Evolutionary conservation across 2,113 vertebrate species (phyloP).

Genomic region (Sigmodon hispidus): DNA sequence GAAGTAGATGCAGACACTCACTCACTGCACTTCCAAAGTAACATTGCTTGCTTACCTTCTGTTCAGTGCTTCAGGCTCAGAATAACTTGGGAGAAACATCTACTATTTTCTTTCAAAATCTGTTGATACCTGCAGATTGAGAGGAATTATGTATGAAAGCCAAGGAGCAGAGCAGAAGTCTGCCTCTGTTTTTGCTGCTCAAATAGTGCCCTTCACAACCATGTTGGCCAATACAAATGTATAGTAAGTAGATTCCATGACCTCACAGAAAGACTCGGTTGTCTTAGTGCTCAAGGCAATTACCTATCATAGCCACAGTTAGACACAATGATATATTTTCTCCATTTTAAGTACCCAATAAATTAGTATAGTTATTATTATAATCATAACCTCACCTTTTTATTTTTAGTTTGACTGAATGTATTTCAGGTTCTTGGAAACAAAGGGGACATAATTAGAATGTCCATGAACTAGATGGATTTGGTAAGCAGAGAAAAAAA

Average conservation of each 20-base stretch:
- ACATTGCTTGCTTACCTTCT: neutral
- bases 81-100: neutral
- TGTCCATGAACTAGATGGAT: neutral
- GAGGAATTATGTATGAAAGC: neutral
- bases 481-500: conserved; percentile 34
- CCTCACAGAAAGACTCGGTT: neutral
- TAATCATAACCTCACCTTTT: conserved; percentile 2
- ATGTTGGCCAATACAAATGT: neutral
- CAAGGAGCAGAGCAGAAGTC: neutral
- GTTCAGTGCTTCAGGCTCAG: neutral
- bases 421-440: conserved; percentile 8
- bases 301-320: neutral
- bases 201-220: neutral
- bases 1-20: too few relatives aligned
- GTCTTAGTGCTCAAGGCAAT: neutral
- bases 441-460: conserved; percentile 38
- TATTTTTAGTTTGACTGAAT: conserved; percentile 20
- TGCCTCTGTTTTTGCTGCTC: neutral
- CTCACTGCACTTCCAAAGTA: neutral
- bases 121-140: neutral
- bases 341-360: conserved; percentile 13
- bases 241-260: neutral
- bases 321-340: neutral
- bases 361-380: neutral
- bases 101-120: neutral